Evolutionary conservation across 2,113 vertebrate species (phyloP).

Genomic region (Struthidea cinerea): DNA sequence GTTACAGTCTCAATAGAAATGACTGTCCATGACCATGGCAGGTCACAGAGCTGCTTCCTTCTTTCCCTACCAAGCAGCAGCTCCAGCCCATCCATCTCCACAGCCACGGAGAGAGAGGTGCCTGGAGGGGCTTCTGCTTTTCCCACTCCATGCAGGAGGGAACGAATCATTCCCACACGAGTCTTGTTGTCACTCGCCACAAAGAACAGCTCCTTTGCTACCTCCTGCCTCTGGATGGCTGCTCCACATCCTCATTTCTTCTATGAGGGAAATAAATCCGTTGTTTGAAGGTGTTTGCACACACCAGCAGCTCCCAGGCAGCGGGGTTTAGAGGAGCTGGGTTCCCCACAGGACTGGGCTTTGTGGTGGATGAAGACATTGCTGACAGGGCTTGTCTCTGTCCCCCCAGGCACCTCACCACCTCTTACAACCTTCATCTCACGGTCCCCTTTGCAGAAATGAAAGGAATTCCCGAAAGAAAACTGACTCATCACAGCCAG

Average conservation of each 20-base stretch:
- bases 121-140: not conserved
- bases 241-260: not conserved
- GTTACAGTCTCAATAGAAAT: not conserved
- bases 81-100: not conserved
- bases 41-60: not conserved
- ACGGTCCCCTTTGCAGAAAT: not conserved
- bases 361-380: not conserved
- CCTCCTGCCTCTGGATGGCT: not conserved
- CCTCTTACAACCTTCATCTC: not conserved
- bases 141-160: not conserved
- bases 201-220: not conserved
- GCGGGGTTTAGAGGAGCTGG: not conserved
- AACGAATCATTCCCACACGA: not conserved
- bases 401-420: not conserved
- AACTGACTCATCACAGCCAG: not conserved
- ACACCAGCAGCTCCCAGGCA: not conserved
- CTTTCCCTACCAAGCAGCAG: not conserved
- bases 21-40: not conserved
- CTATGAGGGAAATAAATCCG: not conserved
- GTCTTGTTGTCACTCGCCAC: not conserved
- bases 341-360: not conserved
- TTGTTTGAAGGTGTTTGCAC: not conserved
- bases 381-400: not conserved
- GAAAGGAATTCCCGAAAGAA: not conserved
- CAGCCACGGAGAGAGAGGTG: not conserved